Evolutionary conservation across 1,140 invertebrate genomes (phyloP).

Genomic region (Halyomorpha halys): DNA sequence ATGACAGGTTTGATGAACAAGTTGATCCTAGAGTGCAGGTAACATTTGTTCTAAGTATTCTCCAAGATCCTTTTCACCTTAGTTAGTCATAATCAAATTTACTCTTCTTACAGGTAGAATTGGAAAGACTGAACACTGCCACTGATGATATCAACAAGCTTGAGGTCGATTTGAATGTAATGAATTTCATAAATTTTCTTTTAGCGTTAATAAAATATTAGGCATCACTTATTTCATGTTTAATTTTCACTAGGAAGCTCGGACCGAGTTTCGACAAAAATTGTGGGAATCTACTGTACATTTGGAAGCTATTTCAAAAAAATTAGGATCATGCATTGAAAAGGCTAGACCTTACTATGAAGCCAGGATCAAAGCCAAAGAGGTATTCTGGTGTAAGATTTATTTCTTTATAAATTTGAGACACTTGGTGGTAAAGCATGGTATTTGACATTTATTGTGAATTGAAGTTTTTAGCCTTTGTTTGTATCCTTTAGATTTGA

Average conservation of each 20-base stretch:
- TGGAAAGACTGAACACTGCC: conserved; percentile 87
- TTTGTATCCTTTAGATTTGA: no score
- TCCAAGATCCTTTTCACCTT: neutral
- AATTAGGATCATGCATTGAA: conserved; percentile 67
- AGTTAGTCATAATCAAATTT: conserved; percentile 23
- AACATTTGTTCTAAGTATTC: conserved; percentile 19
- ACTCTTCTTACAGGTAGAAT: conserved; percentile 62
- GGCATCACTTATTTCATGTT: neutral
- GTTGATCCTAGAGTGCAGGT: conserved; percentile 45
- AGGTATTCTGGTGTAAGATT: no score
- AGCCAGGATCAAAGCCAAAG: conserved; percentile 53
- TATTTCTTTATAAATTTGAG: no score
- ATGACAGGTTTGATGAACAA: conserved; percentile 38
- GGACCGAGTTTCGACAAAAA: conserved; percentile 65
- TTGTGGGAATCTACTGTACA: conserved; percentile 64
- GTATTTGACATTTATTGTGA: no score
- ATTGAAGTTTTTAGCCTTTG: no score
- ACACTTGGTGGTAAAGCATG: no score
- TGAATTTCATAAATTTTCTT: conserved; percentile 31
- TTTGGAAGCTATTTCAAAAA: conserved; percentile 60
- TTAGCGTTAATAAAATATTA: neutral
- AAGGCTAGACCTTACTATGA: conserved; percentile 81
- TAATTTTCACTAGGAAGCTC: conserved; percentile 54
- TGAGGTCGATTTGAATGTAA: conserved; percentile 87
- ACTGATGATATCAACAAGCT: conserved; percentile 92